Evolutionary conservation across 1,140 invertebrate species (phyloP), one percentile per base, ranked within the genome.

Genomic region (Plutomurus gul): DNA sequence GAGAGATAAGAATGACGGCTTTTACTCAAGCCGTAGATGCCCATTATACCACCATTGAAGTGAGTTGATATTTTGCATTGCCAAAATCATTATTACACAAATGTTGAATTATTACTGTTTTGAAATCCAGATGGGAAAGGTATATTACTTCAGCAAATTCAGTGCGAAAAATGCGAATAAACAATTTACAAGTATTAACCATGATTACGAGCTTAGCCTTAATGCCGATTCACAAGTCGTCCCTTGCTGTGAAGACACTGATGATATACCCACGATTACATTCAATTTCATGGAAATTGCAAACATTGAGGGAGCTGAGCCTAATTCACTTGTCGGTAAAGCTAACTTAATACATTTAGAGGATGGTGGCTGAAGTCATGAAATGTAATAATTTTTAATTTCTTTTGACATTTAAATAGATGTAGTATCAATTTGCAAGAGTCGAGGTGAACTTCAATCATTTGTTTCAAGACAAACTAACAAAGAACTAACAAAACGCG

Each of bases 121-220:
- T 51, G 30, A 80, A 73, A 88, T 88, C 79, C 82, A 94, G 92
- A 86, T 92, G 6, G 92, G 93, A 82, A 92, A 96, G 88, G 91
- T 98, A 16, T 81, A 71, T 25, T 39, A 60, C 51, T 46, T 78
- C 60, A 75, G 37, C 13, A 78, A 77, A 47, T 82, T 4, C 99
- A 96, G 86, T 22, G 85, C 99, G 8, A 99, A 98, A 87, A 90
- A 93, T 18, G 96, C 97, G 0, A 98, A 99, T 86, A 98, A 97
- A 86, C 91, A 95, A 84, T 99, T 91, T 85, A 91, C 90, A 16
- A 90, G 87, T 47, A 85, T 97, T 11, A 94, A 96, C 60, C 96
- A 98, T 87, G 96, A 99, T 85, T 99, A 98, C 85, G 98, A 99
- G 85, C 94, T 99, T 91, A 94, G 94, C 0, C 92, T 99, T 83